phyloP scores from a whole-genome alignment of 1,140 invertebrate species.

The Orussus abietinus region DNA sequence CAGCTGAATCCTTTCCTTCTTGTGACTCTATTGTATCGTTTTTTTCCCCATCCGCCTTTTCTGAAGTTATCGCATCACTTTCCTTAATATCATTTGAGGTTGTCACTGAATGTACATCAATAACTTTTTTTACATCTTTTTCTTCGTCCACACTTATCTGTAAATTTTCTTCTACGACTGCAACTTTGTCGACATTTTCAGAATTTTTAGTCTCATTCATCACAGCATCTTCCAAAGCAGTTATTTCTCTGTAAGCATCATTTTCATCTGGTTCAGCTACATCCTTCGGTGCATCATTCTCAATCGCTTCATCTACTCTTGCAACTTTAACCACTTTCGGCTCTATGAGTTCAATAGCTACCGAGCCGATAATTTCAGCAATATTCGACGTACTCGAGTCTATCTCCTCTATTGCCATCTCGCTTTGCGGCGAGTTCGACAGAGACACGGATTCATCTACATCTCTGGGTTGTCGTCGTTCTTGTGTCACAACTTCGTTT shows the following conservation, averaged over 20 bases:
- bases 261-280: conserved; percentile 40
- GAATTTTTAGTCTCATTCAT: no score
- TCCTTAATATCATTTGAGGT: conserved; percentile 12
- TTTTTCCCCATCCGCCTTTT: conserved; percentile 12
- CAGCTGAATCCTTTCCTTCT: conserved; percentile 26
- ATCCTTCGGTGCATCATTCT: conserved; percentile 20
- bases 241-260: no score
- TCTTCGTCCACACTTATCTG: conserved; percentile 34
- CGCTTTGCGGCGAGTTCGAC: conserved; percentile 37
- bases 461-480: conserved; percentile 25
- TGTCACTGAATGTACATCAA: conserved; percentile 15
- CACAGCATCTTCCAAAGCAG: no score
- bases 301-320: conserved; percentile 14
- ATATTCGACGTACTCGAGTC: conserved; percentile 47
- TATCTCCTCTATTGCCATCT: conserved; percentile 46
- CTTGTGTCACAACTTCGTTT: conserved; percentile 17
- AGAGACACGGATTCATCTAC: conserved; percentile 31
- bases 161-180: conserved; percentile 34
- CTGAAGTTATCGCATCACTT: conserved; percentile 7
- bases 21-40: conserved; percentile 26
- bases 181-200: conserved; percentile 30
- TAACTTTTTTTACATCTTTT: conserved; percentile 21
- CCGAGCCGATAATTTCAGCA: conserved; percentile 47
- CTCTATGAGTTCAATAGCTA: conserved; percentile 32
- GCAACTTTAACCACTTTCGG: conserved; percentile 31